Evolutionary conservation across 2,888 invertebrate genomes (phyloP).

Genomic region (Aromia moschata): DNA sequence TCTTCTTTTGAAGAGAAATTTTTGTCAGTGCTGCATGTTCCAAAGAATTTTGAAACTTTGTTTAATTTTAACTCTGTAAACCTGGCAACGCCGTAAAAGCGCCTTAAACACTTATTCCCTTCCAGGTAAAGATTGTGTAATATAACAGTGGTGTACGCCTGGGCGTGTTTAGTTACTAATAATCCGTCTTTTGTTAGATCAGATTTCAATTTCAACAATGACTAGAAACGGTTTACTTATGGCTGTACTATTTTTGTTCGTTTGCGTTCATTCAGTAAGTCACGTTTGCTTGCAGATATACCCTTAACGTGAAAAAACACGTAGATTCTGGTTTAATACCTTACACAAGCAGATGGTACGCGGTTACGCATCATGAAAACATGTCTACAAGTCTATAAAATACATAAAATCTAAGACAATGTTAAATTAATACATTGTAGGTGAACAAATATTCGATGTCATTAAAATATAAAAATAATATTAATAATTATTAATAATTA

Average conservation of each 20-base stretch:
- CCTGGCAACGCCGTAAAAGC: conserved; percentile 34
- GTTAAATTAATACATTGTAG: too few relatives aligned
- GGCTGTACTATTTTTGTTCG: conserved; percentile 2
- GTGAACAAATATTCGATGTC: too few relatives aligned
- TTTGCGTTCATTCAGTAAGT: conserved; percentile 8
- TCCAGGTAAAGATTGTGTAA: conserved; percentile 45
- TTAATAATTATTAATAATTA: too few relatives aligned
- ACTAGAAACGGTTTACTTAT: conserved; percentile 7
- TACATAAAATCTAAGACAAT: too few relatives aligned
- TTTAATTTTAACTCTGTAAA: conserved; percentile 9
- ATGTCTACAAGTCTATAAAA: too few relatives aligned
- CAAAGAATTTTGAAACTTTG: not conserved
- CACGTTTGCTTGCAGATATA: not conserved
- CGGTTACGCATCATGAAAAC: too few relatives aligned
- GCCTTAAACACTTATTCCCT: conserved; percentile 31
- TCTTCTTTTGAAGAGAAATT: too few relatives aligned
- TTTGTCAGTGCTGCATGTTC: not conserved
- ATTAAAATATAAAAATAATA: too few relatives aligned
- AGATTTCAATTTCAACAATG: conserved; percentile 17
- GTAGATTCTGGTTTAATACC: too few relatives aligned
- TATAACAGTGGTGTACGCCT: conserved; percentile 37
- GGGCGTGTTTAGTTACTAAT: conserved; percentile 19
- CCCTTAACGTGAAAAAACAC: not conserved
- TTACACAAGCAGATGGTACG: too few relatives aligned
- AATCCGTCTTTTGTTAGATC: conserved; percentile 27